Evolutionary conservation across 2,113 vertebrate genomes (phyloP).

Genomic region (Dermatemys mawii): DNA sequence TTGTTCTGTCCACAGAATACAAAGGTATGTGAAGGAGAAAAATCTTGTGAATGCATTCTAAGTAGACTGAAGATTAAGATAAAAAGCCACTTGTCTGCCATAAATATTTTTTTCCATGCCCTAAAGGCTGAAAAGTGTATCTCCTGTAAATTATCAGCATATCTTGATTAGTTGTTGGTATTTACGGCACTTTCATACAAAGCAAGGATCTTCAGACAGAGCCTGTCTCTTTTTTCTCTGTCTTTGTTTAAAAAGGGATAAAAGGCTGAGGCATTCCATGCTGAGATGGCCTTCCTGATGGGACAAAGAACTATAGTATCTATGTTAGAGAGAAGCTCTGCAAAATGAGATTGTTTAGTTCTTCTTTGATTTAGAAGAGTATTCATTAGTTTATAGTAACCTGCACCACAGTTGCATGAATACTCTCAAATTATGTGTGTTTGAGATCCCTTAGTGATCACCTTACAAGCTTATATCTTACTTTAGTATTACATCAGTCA

Average conservation of each 20-base stretch:
- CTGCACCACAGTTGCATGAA: neutral
- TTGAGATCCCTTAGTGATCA: neutral
- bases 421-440: neutral
- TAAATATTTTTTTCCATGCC: slow-evolving; percentile 62
- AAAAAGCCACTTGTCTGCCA: neutral
- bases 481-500: neutral
- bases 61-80: slow-evolving; percentile 55
- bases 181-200: slow-evolving; percentile 43
- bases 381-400: slow-evolving; percentile 7
- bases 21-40: slow-evolving; percentile 32
- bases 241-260: neutral
- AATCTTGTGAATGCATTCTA: slow-evolving; percentile 31
- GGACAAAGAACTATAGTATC: slow-evolving; percentile 14
- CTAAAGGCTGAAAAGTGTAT: slow-evolving; percentile 27
- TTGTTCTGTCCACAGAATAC: neutral
- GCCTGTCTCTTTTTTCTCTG: neutral
- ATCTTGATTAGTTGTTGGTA: slow-evolving; percentile 51
- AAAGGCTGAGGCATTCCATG: slow-evolving; percentile 27
- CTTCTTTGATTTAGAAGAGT: slow-evolving; percentile 1
- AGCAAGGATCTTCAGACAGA: neutral
- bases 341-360: slow-evolving; percentile 25
- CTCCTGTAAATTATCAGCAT: slow-evolving; percentile 5
- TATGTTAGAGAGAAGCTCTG: slow-evolving; percentile 37
- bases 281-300: slow-evolving; percentile 6
- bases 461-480: neutral